phyloP scores from a whole-genome alignment of 2,113 vertebrate genomes.

The Perca fluviatilis region DNA sequence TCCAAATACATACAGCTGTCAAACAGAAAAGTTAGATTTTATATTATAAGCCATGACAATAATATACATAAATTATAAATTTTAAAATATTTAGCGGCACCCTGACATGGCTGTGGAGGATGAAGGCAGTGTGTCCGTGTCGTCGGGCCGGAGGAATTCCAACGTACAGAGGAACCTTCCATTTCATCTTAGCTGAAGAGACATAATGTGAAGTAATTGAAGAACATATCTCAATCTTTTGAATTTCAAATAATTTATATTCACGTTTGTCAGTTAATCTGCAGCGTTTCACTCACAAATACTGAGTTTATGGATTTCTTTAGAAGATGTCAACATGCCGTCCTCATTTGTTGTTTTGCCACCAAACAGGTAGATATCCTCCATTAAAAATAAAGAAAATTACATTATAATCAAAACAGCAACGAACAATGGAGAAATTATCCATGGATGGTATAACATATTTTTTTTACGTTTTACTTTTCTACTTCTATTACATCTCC shows the following conservation, averaged over 20 bases:
- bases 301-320: conserved; percentile 84
- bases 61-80: background rate
- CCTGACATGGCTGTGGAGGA: conserved; percentile 84
- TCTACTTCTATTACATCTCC: background rate
- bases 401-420: background rate
- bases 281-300: conserved; percentile 68
- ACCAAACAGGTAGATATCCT: conserved; percentile 86
- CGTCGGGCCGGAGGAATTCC: conserved; percentile 83
- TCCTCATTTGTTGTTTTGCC: conserved; percentile 68
- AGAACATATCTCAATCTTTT: background rate
- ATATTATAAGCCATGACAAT: background rate
- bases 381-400: background rate
- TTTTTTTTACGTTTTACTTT: too few species aligned
- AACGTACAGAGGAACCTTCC: conserved; percentile 86
- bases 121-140: conserved; percentile 81
- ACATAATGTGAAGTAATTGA: conserved; percentile 5
- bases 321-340: conserved; percentile 61
- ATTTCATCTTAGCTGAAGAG: conserved; percentile 85
- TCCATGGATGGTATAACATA: background rate
- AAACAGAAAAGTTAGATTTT: background rate
- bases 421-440: background rate
- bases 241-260: background rate
- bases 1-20: conserved; percentile 82
- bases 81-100: background rate
- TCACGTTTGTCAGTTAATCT: background rate